Percentiles rank a stretch among this genome's conserved stretches.
phyloP scores from a whole-genome alignment of 2,888 invertebrate species.

The Liopterus haemorrhoidalis region DNA sequence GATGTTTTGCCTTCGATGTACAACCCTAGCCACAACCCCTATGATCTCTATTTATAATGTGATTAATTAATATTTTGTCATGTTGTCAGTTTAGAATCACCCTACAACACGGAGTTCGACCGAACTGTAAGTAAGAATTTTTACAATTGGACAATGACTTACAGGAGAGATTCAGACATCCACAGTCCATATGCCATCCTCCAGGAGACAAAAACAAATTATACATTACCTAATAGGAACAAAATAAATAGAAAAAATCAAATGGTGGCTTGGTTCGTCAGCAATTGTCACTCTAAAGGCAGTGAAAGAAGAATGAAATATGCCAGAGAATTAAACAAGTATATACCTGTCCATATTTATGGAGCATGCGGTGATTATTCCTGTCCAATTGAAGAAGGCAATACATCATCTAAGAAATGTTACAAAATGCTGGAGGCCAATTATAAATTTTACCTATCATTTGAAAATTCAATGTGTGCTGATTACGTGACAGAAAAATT shows the following conservation, averaged over 20 bases:
- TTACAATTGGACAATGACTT: conserved; percentile 55
- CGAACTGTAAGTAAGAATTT: conserved; percentile 35
- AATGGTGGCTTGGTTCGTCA: conserved; percentile 53
- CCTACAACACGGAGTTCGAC: conserved; percentile 8
- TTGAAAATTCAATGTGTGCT: conserved; percentile 64
- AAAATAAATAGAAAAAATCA: conserved; percentile 42
- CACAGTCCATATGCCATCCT: conserved; percentile 43
- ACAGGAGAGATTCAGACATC: conserved; percentile 46
- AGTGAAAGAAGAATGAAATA: conserved; percentile 47
- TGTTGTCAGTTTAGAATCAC: conserved; percentile 14
- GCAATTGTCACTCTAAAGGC: conserved; percentile 12
- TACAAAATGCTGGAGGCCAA: conserved; percentile 47
- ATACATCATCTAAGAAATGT: too few relatives aligned
- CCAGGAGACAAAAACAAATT: conserved; percentile 26
- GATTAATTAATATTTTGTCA: too few relatives aligned
- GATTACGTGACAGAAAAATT: conserved; percentile 63
- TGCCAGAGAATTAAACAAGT: conserved; percentile 48
- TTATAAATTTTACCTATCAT: conserved; percentile 66
- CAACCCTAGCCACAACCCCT: too few relatives aligned
- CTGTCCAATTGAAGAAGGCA: too few relatives aligned
- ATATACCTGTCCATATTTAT: conserved; percentile 57
- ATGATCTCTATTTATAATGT: too few relatives aligned
- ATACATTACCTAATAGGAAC: conserved; percentile 28
- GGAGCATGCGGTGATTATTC: conserved; percentile 63
- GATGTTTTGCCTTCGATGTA: too few relatives aligned